These are phyloP conservation scores for Tridacna gigas DNA, from an alignment of 2,888 invertebrate species.

Conservation along the genomic window DNA sequence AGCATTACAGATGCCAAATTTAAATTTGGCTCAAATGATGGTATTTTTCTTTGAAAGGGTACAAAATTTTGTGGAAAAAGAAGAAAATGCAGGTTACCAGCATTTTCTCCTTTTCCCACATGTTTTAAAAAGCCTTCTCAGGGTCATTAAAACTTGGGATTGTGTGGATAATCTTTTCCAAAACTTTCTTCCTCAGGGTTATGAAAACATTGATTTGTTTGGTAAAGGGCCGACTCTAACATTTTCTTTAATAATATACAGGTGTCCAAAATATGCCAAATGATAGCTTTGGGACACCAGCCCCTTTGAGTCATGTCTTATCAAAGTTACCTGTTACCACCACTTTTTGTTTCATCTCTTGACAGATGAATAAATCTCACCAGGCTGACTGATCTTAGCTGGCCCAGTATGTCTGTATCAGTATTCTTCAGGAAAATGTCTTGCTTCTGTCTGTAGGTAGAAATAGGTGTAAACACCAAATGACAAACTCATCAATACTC, in stretches of 20 bases:
- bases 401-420: too few relatives aligned
- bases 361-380: too few relatives aligned
- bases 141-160: neutral
- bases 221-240: neutral
- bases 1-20: too few relatives aligned
- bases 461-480: too few relatives aligned
- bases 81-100: neutral
- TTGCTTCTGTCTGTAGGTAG: too few relatives aligned
- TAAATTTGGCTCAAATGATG: too few relatives aligned
- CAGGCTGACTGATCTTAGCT: too few relatives aligned
- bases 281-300: neutral
- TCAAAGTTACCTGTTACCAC: conserved; percentile 14
- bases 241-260: too few relatives aligned
- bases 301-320: neutral
- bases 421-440: too few relatives aligned
- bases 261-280: too few relatives aligned
- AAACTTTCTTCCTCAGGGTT: neutral
- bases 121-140: neutral
- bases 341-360: conserved; percentile 7
- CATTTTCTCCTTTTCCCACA: conserved; percentile 5
- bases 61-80: neutral
- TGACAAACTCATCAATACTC: too few relatives aligned
- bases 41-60: neutral
- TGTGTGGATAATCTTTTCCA: neutral
- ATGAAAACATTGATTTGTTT: neutral